Evolutionary conservation across 2,113 vertebrate species (phyloP).

Genomic region (Zapornia atra): DNA sequence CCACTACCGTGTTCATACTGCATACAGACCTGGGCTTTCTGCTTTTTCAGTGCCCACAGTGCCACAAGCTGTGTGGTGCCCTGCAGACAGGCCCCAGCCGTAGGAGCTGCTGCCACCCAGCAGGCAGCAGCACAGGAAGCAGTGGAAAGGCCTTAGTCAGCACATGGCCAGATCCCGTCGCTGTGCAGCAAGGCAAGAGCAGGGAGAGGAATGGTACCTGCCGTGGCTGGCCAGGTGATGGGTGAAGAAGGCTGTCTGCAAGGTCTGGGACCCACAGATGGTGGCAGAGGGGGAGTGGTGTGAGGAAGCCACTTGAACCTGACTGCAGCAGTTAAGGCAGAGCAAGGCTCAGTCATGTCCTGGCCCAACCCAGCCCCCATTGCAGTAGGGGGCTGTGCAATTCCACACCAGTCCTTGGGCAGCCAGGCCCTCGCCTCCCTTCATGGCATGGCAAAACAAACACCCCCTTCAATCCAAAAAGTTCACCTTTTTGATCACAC

Average conservation of each 20-base stretch:
- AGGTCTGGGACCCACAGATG: neutral
- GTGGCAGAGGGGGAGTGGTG: neutral
- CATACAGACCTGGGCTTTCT: neutral
- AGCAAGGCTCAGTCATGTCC: neutral
- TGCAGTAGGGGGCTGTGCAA: neutral
- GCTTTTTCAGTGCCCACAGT: neutral
- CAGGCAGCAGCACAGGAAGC: neutral
- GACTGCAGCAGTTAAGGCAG: neutral
- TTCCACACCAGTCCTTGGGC: neutral
- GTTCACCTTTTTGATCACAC: neutral
- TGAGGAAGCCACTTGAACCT: neutral
- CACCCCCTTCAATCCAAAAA: neutral
- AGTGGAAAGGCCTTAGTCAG: neutral
- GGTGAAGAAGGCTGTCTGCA: neutral
- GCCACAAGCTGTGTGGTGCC: rapidly evolving
- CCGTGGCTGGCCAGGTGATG: rapidly evolving
- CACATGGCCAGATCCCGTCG: rapidly evolving
- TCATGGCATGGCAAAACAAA: neutral
- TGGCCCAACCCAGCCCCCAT: neutral
- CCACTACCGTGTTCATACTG: neutral
- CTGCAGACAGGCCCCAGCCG: neutral
- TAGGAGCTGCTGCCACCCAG: neutral
- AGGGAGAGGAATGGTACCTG: neutral
- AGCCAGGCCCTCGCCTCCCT: neutral
- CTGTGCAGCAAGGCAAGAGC: neutral